A percentile compares a stretch with the other conserved stretches of the same genome.
Conservation (phyloP, 2,113 vertebrate genomes). For the Eupsittula cactorum region DNA sequence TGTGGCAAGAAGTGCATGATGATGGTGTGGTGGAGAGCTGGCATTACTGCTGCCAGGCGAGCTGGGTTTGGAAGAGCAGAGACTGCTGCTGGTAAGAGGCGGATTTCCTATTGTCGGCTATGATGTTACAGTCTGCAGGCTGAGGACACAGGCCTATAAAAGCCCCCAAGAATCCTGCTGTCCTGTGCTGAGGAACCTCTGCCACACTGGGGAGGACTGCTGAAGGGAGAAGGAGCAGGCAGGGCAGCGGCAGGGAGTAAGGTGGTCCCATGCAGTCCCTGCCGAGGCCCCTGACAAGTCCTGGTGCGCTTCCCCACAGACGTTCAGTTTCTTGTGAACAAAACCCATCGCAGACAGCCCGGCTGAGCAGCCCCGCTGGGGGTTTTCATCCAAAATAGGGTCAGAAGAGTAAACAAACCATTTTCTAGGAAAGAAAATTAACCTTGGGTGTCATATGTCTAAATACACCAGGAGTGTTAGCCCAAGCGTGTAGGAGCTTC, state of each 20-base stretch:
- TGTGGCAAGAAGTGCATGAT: background rate
- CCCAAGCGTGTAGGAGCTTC: background rate
- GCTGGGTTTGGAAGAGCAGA: background rate
- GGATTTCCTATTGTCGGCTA: accelerated
- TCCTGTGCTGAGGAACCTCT: background rate
- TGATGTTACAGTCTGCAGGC: background rate
- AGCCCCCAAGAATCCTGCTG: accelerated
- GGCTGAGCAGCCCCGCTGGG: accelerated
- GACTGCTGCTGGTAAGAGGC: background rate
- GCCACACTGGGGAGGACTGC: background rate
- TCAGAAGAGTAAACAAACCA: background rate
- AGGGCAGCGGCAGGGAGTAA: accelerated
- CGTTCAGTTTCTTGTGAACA: background rate
- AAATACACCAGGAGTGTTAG: background rate
- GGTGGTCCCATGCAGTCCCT: background rate
- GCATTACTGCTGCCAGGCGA: background rate
- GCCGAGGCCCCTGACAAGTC: background rate
- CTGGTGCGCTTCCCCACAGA: background rate
- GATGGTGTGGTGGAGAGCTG: background rate
- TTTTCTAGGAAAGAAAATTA: background rate
- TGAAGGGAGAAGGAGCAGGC: background rate
- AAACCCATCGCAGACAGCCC: background rate
- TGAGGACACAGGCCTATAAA: background rate
- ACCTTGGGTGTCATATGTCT: background rate
- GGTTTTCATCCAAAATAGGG: background rate